Percentiles rank a stretch among this genome's conserved stretches.
Conservation (phyloP, 1,140 invertebrate species). For the Metaphire vulgaris region DNA sequence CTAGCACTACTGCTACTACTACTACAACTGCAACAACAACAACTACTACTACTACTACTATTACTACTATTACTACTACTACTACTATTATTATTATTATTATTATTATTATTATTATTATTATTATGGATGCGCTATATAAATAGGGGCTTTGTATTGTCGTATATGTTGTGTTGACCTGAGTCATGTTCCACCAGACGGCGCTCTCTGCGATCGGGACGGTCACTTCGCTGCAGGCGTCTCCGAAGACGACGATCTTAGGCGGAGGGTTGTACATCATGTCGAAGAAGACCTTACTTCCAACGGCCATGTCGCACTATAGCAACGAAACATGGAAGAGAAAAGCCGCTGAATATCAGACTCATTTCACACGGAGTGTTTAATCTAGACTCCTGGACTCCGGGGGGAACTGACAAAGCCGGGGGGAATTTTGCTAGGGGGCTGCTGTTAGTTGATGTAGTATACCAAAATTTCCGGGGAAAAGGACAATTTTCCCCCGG, state of each 20-base stretch:
- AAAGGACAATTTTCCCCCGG: no score
- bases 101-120: neutral
- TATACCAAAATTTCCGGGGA: no score
- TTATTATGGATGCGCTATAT: neutral
- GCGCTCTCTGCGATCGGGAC: slow-evolving; percentile 96
- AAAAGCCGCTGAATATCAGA: no score
- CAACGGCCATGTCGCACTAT: slow-evolving; percentile 95
- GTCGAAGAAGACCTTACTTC: slow-evolving; percentile 95
- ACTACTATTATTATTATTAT: neutral
- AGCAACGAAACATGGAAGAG: slow-evolving; percentile 45
- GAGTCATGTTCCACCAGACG: slow-evolving; percentile 90
- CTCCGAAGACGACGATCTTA: slow-evolving; percentile 92
- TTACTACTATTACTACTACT: neutral
- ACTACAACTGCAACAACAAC: neutral
- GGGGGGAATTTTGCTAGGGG: no score
- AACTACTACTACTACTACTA: slow-evolving; percentile 7
- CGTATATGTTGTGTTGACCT: slow-evolving; percentile 65
- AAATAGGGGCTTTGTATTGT: no score
- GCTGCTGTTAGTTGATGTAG: no score
- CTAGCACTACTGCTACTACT: slow-evolving; percentile 7
- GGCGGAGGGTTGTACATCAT: slow-evolving; percentile 86
- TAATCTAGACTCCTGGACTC: no score
- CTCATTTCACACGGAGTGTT: no score
- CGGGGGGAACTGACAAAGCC: no score
- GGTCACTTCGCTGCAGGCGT: slow-evolving; percentile 90